Percentiles rank a stretch among this genome's conserved stretches.
These are phyloP conservation scores for Argyrosomus regius DNA, from an alignment of 2,797 vertebrate genomes.

Conservation along the genomic window DNA sequence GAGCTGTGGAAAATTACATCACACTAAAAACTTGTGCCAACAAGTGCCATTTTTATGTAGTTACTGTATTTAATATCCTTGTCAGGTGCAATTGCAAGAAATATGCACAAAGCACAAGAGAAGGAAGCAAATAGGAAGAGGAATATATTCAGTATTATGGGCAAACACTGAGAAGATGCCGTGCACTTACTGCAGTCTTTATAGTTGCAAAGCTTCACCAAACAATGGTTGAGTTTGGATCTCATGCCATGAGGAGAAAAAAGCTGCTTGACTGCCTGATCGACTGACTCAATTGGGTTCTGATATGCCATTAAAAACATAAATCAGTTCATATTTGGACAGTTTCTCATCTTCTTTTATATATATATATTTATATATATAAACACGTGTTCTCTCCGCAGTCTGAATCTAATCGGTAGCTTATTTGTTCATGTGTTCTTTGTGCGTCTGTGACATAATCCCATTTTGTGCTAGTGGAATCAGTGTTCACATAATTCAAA, in stretches of 20 bases:
- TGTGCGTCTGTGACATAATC: constrained; percentile 34
- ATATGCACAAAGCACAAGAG: not conserved
- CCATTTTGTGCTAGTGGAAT: constrained; percentile 29
- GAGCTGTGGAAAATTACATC: not conserved
- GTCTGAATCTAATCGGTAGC: constrained; percentile 9
- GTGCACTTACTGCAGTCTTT: not conserved
- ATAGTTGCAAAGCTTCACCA: not conserved
- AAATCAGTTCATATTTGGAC: constrained; percentile 28
- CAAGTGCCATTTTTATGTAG: not conserved
- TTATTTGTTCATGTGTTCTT: constrained; percentile 33
- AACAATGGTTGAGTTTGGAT: not conserved
- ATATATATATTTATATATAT: not conserved
- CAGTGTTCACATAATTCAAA: constrained; percentile 34
- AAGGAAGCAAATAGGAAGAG: not conserved
- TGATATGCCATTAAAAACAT: constrained; percentile 20
- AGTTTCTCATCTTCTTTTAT: not conserved
- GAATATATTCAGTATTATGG: not conserved
- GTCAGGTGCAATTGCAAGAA: not conserved
- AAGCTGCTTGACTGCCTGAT: constrained; percentile 7
- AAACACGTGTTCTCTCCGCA: not conserved
- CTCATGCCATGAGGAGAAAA: not conserved
- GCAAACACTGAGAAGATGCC: not conserved
- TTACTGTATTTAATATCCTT: not conserved
- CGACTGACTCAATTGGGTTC: not conserved
- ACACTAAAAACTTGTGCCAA: not conserved